Conservation (phyloP, 2,113 vertebrate species). For the Australoheros scitulus region DNA sequence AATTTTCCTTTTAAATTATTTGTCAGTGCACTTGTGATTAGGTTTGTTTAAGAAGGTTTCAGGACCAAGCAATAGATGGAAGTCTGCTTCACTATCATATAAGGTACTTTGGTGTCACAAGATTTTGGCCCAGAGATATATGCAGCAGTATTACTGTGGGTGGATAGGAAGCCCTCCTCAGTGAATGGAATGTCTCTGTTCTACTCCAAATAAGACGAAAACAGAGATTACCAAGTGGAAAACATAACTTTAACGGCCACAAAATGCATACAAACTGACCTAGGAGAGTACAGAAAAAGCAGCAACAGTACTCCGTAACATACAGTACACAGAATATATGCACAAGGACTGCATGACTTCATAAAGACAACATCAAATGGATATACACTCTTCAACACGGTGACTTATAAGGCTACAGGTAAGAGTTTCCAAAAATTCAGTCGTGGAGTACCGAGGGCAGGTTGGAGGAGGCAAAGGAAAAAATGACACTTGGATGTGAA, state of each 20-base stretch:
- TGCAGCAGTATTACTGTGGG: conserved; percentile 19
- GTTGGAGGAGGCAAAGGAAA: conserved; percentile 4
- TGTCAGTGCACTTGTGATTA: conserved; percentile 62
- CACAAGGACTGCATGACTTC: conserved; percentile 13
- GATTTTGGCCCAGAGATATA: conserved; percentile 30
- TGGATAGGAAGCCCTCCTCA: conserved; percentile 33
- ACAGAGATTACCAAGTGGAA: conserved; percentile 57
- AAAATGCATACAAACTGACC: conserved; percentile 29
- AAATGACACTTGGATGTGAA: conserved; percentile 6
- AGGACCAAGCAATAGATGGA: conserved; percentile 1
- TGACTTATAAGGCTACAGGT: conserved; percentile 32
- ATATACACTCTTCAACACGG: conserved; percentile 4
- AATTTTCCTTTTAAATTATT: not conserved
- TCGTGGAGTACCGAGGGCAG: not conserved
- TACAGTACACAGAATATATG: conserved; percentile 20
- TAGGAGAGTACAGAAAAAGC: conserved; percentile 54
- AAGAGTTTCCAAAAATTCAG: conserved; percentile 14
- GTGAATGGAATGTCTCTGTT: conserved; percentile 76
- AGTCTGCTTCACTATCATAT: conserved; percentile 2
- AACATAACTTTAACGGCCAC: conserved; percentile 36
- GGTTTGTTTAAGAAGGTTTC: conserved; percentile 39
- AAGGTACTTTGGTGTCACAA: conserved; percentile 50
- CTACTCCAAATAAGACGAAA: conserved; percentile 40
- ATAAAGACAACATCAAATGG: conserved; percentile 16
- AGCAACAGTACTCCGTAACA: conserved; percentile 35